phyloP scores from a whole-genome alignment of 1,140 invertebrate species.

The Drosophila gunungcola region DNA sequence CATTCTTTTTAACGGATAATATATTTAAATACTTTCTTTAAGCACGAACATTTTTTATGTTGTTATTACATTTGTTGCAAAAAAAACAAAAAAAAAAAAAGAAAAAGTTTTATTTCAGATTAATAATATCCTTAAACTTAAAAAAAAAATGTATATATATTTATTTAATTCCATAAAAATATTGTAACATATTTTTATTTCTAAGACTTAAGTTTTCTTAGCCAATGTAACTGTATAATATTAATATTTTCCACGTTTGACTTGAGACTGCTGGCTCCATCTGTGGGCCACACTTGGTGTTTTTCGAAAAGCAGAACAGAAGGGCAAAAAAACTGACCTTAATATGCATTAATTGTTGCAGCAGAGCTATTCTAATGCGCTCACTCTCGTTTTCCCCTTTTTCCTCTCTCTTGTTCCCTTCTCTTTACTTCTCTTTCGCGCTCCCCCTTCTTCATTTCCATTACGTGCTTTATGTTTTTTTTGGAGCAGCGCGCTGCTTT shows the following conservation, averaged over 20 bases:
- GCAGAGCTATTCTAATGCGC: conserved; percentile 56
- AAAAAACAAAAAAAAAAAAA: no score
- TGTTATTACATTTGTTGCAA: no score
- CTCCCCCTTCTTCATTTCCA: conserved; percentile 7
- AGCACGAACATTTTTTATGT: no score
- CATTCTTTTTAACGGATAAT: no score
- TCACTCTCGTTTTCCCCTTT: conserved; percentile 28
- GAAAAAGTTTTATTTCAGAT: no score
- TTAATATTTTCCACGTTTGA: background rate
- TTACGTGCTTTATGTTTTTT: conserved; percentile 54
- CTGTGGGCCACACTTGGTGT: conserved; percentile 24
- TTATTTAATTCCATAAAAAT: no score
- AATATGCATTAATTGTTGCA: conserved; percentile 76
- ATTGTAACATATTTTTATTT: no score
- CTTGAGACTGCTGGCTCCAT: conserved; percentile 50
- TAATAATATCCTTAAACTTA: no score
- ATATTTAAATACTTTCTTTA: no score
- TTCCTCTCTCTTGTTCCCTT: background rate
- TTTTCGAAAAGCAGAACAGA: conserved; percentile 21
- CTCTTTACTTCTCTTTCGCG: conserved; percentile 2
- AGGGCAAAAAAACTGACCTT: conserved; percentile 56
- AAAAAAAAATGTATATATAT: no score
- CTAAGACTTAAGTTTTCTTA: no score
- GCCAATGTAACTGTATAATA: no score
- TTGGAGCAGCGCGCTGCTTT: conserved; percentile 57